Conservation (phyloP, 2,797 vertebrate species). For the Danio aesculapii region DNA sequence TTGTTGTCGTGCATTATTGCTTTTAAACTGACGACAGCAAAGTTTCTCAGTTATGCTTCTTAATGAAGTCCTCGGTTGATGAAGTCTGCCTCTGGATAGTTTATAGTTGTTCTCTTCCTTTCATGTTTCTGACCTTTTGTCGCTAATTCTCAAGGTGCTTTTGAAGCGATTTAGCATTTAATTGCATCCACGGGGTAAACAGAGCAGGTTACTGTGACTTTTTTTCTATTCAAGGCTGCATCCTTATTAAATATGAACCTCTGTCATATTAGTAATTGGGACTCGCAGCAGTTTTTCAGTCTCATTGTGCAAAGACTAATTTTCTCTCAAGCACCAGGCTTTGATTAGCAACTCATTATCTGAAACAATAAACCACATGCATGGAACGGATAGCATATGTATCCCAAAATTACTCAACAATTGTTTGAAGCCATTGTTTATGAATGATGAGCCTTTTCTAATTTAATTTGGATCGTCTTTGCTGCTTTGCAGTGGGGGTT, state of each 20-base stretch:
- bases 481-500: background rate
- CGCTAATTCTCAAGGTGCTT: slow-evolving; percentile 37
- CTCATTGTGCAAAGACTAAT: slow-evolving; percentile 22
- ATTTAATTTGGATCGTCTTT: slow-evolving; percentile 13
- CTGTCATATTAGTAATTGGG: slow-evolving; percentile 51
- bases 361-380: slow-evolving; percentile 34
- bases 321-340: slow-evolving; percentile 17
- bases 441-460: slow-evolving; percentile 1
- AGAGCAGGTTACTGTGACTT: background rate
- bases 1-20: slow-evolving; percentile 13
- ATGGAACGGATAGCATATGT: background rate
- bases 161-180: slow-evolving; percentile 49
- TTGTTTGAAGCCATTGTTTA: background rate
- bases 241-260: slow-evolving; percentile 26
- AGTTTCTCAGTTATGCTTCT: background rate
- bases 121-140: slow-evolving; percentile 39
- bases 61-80: slow-evolving; percentile 39
- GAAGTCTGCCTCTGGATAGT: slow-evolving; percentile 34
- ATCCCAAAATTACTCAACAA: background rate
- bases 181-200: slow-evolving; percentile 54
- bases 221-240: slow-evolving; percentile 13
- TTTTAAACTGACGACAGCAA: background rate
- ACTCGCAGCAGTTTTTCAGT: slow-evolving; percentile 35
- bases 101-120: slow-evolving; percentile 26
- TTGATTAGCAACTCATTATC: slow-evolving; percentile 34